Evolutionary conservation across 2,888 invertebrate species (phyloP).

Genomic region (Malachius bipustulatus): DNA sequence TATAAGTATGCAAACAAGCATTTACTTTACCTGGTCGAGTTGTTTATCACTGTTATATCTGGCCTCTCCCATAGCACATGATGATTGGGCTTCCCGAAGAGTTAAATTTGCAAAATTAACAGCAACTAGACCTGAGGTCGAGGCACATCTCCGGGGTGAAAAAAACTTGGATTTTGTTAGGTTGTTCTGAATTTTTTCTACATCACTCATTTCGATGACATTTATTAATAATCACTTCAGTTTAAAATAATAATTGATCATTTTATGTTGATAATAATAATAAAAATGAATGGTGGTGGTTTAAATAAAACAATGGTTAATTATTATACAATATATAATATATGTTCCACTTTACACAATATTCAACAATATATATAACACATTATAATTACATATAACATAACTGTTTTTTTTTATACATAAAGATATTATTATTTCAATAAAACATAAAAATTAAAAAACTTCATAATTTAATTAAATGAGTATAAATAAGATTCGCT

Average conservation of each 20-base stretch:
- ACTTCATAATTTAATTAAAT: neutral
- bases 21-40: too few relatives aligned
- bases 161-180: slow-evolving; percentile 17
- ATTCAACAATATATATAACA: too few relatives aligned
- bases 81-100: neutral
- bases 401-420: slow-evolving; percentile 9
- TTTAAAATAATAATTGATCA: too few relatives aligned
- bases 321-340: too few relatives aligned
- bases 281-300: too few relatives aligned
- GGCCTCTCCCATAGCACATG: too few relatives aligned
- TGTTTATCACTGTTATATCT: too few relatives aligned
- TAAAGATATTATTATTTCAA: slow-evolving; percentile 8
- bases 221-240: neutral
- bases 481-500: slow-evolving; percentile 9
- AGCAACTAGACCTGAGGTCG: slow-evolving; percentile 18
- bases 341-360: too few relatives aligned
- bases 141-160: slow-evolving; percentile 21
- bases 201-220: slow-evolving; percentile 13
- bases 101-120: neutral
- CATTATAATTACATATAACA: slow-evolving; percentile 10
- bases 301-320: too few relatives aligned
- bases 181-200: slow-evolving; percentile 11
- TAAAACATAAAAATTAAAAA: slow-evolving; percentile 1
- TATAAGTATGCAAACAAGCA: too few relatives aligned
- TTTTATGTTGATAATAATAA: too few relatives aligned